A percentile compares a stretch with the other conserved stretches of the same genome.
These are phyloP conservation scores for Epizoanthus ramosus DNA, from an alignment of 92 coral and sea anemone genomes.

Conservation along the genomic window DNA sequence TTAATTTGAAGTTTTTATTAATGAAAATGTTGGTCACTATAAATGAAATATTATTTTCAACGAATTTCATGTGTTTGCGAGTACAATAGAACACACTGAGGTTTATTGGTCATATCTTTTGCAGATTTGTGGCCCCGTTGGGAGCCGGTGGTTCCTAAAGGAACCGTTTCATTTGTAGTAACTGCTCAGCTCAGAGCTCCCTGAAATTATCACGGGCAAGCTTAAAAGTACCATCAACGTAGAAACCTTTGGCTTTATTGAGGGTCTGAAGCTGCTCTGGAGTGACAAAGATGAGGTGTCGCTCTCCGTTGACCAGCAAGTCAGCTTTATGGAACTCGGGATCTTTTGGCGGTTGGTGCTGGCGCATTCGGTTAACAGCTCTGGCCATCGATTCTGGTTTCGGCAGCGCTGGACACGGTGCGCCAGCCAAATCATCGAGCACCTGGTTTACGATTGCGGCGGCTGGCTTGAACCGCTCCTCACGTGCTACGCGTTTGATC, in stretches of 20 bases:
- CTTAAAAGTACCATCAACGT: constrained; percentile 14
- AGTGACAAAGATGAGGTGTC: neutral
- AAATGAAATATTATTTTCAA: no score
- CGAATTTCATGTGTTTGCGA: no score
- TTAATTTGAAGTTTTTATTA: no score
- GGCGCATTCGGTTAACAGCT: constrained; percentile 1
- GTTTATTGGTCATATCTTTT: no score
- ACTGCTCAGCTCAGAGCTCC: no score
- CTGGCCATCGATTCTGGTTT: constrained; percentile 31
- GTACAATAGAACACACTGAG: no score
- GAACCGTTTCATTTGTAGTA: no score
- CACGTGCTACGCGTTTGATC: constrained; percentile 7
- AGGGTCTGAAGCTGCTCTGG: constrained; percentile 8
- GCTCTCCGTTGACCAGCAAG: neutral
- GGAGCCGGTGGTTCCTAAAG: no score
- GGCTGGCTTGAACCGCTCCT: constrained; percentile 36
- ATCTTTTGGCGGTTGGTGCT: constrained; percentile 6
- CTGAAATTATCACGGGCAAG: neutral
- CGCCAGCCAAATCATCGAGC: constrained; percentile 30
- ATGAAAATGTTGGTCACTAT: no score
- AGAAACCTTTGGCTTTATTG: constrained; percentile 15
- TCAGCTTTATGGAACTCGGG: constrained; percentile 24
- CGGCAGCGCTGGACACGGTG: constrained; percentile 35
- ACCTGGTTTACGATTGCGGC: constrained; percentile 38
- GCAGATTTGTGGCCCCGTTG: no score